Conservation (phyloP, 2,797 vertebrate genomes). For the Fundulus diaphanus region DNA sequence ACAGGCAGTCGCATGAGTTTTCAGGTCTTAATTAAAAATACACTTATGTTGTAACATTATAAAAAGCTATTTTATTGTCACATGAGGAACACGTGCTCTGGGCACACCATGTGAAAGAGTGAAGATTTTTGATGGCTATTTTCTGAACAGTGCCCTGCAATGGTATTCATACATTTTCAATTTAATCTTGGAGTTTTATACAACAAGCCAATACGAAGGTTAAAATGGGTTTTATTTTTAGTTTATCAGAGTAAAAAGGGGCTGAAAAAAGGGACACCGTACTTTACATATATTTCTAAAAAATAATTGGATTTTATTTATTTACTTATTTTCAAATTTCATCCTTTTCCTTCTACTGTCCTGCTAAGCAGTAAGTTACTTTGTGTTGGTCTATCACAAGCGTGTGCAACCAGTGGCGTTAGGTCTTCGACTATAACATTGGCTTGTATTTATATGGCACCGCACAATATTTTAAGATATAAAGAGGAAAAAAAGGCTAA, state of each 20-base stretch:
- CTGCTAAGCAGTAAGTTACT: no score
- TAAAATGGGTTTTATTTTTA: background rate
- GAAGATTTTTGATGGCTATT: background rate
- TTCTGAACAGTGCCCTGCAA: background rate
- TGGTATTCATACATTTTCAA: background rate
- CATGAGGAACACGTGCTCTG: background rate
- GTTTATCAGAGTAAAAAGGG: background rate
- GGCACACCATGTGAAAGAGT: background rate
- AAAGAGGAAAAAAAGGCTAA: background rate
- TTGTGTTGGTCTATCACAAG: background rate
- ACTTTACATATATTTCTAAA: background rate
- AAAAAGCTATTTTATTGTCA: background rate
- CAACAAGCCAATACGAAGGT: background rate
- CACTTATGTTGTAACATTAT: background rate
- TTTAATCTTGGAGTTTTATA: background rate
- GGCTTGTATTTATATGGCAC: background rate
- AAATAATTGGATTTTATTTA: no score
- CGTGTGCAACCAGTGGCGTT: background rate
- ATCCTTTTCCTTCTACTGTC: background rate
- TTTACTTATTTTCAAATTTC: no score
- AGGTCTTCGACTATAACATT: background rate
- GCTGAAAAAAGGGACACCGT: background rate
- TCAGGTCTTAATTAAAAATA: background rate
- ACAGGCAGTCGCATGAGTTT: constrained; percentile 28
- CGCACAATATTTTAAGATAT: background rate